phyloP scores from a whole-genome alignment of 2,113 vertebrate species.

The Romanogobio albipinnatus region DNA sequence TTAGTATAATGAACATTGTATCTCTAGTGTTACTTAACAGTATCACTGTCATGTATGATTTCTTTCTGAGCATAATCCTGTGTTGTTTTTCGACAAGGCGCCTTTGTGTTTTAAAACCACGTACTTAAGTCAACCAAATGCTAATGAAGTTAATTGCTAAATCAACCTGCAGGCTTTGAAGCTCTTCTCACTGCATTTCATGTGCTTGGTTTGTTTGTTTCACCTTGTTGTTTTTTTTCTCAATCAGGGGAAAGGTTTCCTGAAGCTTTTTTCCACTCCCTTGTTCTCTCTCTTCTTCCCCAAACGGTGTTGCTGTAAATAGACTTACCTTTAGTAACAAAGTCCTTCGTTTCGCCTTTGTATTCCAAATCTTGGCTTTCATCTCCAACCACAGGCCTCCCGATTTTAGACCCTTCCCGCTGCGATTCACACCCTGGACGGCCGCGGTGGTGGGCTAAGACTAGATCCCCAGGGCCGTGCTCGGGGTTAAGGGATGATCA shows the following conservation, averaged over 20 bases:
- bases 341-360: constrained; percentile 58
- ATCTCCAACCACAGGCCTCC: constrained; percentile 3
- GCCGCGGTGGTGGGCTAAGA: not conserved
- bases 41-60: constrained; percentile 32
- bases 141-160: constrained; percentile 62
- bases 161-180: constrained; percentile 66
- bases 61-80: constrained; percentile 57
- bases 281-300: constrained; percentile 59
- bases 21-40: not conserved
- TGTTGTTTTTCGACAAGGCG: constrained; percentile 35
- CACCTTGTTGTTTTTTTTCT: constrained; percentile 55
- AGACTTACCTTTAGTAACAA: constrained; percentile 71
- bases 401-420: not conserved
- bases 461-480: not conserved
- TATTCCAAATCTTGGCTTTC: constrained; percentile 47
- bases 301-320: constrained; percentile 68
- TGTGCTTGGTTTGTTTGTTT: constrained; percentile 60
- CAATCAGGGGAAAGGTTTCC: constrained; percentile 60
- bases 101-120: constrained; percentile 41
- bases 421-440: not conserved
- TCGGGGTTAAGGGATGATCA: constrained; percentile 39
- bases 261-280: constrained; percentile 45
- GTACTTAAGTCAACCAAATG: constrained; percentile 64
- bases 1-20: constrained; percentile 13
- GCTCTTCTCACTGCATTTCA: constrained; percentile 48